Conservation (phyloP, 2,113 vertebrate genomes). For the Ochotona curzoniae region DNA sequence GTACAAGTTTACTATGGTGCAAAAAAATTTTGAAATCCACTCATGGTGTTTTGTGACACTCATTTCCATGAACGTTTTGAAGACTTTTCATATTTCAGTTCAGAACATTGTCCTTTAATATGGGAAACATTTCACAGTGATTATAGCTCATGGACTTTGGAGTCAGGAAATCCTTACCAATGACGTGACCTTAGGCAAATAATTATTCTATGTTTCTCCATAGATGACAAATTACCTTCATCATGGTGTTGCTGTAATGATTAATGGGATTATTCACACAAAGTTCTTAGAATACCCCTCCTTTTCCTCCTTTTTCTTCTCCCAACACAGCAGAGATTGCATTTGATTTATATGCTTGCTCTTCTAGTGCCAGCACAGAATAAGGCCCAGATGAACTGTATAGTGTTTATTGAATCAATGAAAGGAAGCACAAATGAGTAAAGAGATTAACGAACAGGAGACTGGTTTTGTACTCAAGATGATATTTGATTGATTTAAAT, state of each 20-base stretch:
- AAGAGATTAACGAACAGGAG: conserved; percentile 19
- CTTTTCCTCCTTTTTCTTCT: background rate
- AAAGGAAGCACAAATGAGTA: background rate
- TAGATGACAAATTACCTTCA: background rate
- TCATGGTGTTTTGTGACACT: too few relatives aligned
- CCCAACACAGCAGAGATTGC: background rate
- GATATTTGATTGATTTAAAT: background rate
- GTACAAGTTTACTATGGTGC: too few relatives aligned
- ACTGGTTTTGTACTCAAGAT: background rate
- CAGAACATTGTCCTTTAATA: background rate
- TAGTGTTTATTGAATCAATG: background rate
- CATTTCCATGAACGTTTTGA: too few relatives aligned
- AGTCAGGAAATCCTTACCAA: background rate
- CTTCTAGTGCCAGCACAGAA: background rate
- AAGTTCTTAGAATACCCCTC: background rate
- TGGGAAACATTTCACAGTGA: background rate
- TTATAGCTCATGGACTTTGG: background rate
- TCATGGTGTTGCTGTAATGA: background rate
- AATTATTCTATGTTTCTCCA: conserved; percentile 27
- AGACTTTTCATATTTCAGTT: background rate
- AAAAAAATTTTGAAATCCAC: too few relatives aligned
- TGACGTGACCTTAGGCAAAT: background rate
- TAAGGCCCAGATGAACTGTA: background rate
- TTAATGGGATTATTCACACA: background rate
- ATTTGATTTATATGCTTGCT: background rate